A percentile compares a stretch with the other conserved stretches of the same genome.
Evolutionary conservation across 2,113 vertebrate genomes (phyloP).

Genomic region (Cricetomys ansorgei): DNA sequence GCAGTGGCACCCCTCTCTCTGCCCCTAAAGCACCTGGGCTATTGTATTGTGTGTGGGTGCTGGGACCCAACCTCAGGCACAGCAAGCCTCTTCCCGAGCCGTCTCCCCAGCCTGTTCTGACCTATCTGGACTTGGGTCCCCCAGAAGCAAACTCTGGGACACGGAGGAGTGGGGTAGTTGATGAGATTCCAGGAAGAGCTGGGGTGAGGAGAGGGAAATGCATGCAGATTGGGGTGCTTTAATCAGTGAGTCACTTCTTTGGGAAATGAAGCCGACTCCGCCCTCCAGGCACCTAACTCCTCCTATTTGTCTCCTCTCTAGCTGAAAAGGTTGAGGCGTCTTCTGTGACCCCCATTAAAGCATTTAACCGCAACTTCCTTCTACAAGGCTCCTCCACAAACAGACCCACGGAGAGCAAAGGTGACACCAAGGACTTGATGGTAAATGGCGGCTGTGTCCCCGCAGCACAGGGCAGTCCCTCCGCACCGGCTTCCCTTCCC

Average conservation of each 20-base stretch:
- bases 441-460: slow-evolving; percentile 74
- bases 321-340: slow-evolving; percentile 84
- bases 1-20: neutral
- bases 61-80: neutral
- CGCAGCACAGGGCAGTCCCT: accelerated
- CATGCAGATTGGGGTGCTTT: neutral
- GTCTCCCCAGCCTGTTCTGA: neutral
- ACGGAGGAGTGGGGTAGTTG: neutral
- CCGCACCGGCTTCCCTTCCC: neutral
- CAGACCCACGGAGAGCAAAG: slow-evolving; percentile 84
- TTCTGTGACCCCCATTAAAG: slow-evolving; percentile 78
- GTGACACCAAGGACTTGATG: slow-evolving; percentile 82
- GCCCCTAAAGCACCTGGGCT: neutral
- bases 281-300: slow-evolving; percentile 8
- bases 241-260: neutral
- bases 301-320: slow-evolving; percentile 70
- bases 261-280: neutral
- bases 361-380: slow-evolving; percentile 87
- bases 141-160: neutral
- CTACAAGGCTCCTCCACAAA: slow-evolving; percentile 86
- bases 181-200: neutral
- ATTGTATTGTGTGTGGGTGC: neutral
- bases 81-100: neutral
- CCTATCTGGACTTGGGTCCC: neutral
- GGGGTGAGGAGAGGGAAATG: neutral